These are phyloP conservation scores for Micrasema minimum DNA, from an alignment of 1,140 invertebrate genomes.

Conservation along the genomic window DNA sequence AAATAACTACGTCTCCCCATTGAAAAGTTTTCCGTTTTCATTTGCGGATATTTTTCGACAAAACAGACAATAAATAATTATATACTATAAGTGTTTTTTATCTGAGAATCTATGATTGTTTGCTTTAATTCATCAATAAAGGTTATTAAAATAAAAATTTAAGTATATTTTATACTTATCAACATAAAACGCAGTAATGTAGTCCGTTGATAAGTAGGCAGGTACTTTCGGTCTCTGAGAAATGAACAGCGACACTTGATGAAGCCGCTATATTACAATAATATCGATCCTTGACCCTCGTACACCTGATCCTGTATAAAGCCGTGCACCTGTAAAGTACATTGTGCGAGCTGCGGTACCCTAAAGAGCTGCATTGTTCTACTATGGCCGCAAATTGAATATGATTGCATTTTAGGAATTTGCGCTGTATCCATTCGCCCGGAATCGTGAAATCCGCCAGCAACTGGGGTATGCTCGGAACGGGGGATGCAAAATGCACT, in stretches of 20 bases:
- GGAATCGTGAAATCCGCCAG: constrained; percentile 36
- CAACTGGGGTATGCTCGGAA: constrained; percentile 32
- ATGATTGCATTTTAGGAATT: constrained; percentile 42
- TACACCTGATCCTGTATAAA: not conserved
- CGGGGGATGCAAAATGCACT: constrained; percentile 36
- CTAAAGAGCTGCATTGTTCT: constrained; percentile 30
- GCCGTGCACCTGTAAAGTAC: constrained; percentile 9
- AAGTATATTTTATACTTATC: too few species aligned
- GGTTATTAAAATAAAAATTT: too few species aligned
- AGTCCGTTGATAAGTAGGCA: too few species aligned
- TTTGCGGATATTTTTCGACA: too few species aligned
- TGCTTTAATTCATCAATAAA: too few species aligned
- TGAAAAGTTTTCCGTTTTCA: too few species aligned
- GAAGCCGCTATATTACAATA: not conserved
- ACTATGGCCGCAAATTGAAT: constrained; percentile 37
- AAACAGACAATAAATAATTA: too few species aligned
- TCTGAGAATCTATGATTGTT: too few species aligned
- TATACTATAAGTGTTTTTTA: too few species aligned
- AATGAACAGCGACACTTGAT: not conserved
- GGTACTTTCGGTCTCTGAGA: too few species aligned
- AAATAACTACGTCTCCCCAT: too few species aligned
- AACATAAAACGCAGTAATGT: too few species aligned
- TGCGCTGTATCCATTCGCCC: constrained; percentile 29
- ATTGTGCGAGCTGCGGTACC: constrained; percentile 12
- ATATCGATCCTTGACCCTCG: constrained; percentile 18